Evolutionary conservation across 1,140 invertebrate genomes (phyloP), one percentile per base, ranked within the genome.

Genomic region (Bicyclus anynana): DNA sequence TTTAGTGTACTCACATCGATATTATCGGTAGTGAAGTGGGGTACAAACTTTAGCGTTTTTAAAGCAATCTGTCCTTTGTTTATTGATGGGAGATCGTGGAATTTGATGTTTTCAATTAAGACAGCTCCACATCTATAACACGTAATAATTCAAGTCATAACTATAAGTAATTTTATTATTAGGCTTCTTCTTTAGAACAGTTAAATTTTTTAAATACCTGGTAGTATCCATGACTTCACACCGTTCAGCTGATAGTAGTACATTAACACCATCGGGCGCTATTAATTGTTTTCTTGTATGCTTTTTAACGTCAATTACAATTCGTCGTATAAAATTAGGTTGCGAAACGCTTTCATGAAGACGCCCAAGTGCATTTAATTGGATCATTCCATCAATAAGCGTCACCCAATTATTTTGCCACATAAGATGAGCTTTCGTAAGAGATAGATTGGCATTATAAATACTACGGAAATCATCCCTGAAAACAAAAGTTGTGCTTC

Each of bases 371-470:
- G 54, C 23, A 5, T 70, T 54, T 10, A 78, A 20, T 54, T 78
- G 75, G 1, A 78, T 26, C 37, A 78, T 55, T 6, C 65, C 70
- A 46, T 78, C 72, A 0, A 78, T 52, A 0, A 71, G 29, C 9
- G 75, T 74, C 0, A 75, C 68, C 75, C 75, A 78, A 42, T 78
- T 75, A 14, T 67, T 49, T 33, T 59, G 52, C 72, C 70, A 78
- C 10, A 52, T 14, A 20, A 78, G 29, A 20, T 67, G 42, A n/a
- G 68, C 75, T 53, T 65, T 47, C 2, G 61, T 54, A 12, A 73
- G 26, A 6, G 68, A 53, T 14, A 56, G 17, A 46, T 75, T 69
- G 0, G 60, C 44, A n/a, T 51, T 65, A 6, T 62, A 44, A 48
- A 78, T 72, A 40, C 65, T 69, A n/a, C 57, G 57, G n/a, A 74